Conservation (phyloP, 1,140 invertebrate species). For the Apis mellifera region DNA sequence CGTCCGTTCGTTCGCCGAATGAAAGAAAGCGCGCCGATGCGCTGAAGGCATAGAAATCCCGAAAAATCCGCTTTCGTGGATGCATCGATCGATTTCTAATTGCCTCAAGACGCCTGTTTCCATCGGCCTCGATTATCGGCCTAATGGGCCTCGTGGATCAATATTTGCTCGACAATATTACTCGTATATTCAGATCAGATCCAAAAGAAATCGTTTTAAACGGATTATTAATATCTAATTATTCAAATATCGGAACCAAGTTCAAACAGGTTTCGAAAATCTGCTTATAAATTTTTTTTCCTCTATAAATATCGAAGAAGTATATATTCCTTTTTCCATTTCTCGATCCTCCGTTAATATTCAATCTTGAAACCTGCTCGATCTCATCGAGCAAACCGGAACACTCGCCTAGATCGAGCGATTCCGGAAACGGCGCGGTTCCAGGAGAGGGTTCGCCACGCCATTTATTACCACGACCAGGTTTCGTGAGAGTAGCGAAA, state of each 20-base stretch:
- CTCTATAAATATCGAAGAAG: too few species aligned
- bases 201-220: too few species aligned
- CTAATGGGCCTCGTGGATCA: neutral
- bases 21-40: neutral
- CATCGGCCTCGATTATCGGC: conserved; percentile 59
- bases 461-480: neutral
- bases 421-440: conserved; percentile 27
- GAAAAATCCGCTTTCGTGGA: conserved; percentile 32
- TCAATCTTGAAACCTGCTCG: too few species aligned
- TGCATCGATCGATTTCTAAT: conserved; percentile 61
- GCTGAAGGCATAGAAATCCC: neutral
- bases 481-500: conserved; percentile 15
- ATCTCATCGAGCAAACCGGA: neutral
- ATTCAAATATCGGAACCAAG: too few species aligned
- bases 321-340: too few species aligned
- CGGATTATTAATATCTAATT: too few species aligned
- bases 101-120: conserved; percentile 36
- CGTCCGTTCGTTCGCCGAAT: too few species aligned
- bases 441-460: neutral
- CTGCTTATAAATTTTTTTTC: too few species aligned
- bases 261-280: too few species aligned
- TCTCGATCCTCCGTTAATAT: too few species aligned
- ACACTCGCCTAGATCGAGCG: neutral
- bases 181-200: too few species aligned
- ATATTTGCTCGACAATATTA: too few species aligned